Percentiles rank a stretch among this genome's conserved stretches.
Evolutionary conservation across 2,113 vertebrate species (phyloP).

Genomic region (Aythya baeri): DNA sequence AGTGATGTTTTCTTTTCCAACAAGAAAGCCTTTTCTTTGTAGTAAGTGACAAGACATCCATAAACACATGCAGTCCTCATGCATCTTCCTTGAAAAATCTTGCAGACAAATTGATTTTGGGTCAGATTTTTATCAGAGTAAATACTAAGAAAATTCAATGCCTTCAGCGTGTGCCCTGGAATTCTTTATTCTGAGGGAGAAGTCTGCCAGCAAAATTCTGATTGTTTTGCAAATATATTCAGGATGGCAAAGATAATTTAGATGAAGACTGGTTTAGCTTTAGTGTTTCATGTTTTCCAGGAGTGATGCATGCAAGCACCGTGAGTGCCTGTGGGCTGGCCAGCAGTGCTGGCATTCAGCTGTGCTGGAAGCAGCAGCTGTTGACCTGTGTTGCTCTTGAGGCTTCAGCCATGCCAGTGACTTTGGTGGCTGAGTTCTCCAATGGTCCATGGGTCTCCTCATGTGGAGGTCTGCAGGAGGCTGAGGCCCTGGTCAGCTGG

Average conservation of each 20-base stretch:
- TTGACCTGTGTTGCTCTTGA: rapidly evolving
- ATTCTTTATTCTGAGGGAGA: background rate
- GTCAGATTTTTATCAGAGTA: background rate
- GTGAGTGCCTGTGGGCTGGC: rapidly evolving
- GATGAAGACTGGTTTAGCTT: background rate
- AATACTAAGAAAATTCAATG: background rate
- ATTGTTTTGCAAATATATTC: background rate
- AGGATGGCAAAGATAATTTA: background rate
- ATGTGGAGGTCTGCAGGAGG: too few species aligned
- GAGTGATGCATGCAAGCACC: rapidly evolving
- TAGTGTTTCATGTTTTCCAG: background rate
- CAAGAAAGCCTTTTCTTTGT: background rate
- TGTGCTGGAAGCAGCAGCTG: rapidly evolving
- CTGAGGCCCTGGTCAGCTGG: rapidly evolving
- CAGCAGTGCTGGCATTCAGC: rapidly evolving
- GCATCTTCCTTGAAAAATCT: background rate
- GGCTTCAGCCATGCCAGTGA: rapidly evolving
- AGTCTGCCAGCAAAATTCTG: background rate
- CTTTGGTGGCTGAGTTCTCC: background rate
- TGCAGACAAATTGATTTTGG: background rate
- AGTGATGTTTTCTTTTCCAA: background rate
- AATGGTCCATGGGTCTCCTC: background rate
- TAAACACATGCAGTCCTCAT: background rate
- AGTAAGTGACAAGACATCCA: background rate
- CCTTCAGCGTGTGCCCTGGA: background rate